Conservation (phyloP, 1,140 invertebrate genomes). For the Asbolus verrucosus region DNA sequence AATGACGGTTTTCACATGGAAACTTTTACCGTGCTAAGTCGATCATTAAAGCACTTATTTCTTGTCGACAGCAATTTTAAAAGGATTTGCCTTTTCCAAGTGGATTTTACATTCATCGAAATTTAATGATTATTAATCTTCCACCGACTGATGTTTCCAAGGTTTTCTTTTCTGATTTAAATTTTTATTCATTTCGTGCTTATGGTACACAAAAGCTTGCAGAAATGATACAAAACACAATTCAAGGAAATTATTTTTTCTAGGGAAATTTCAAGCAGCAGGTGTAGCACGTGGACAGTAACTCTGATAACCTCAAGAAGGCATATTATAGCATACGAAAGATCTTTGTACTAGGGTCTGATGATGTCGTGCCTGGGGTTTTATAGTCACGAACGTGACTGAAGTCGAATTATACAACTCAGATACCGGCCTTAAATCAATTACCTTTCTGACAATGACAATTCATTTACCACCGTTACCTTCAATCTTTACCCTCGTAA, state of each 20-base stretch:
- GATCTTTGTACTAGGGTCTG: conserved; percentile 15
- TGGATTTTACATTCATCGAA: neutral
- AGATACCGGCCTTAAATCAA: conserved; percentile 20
- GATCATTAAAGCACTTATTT: conserved; percentile 19
- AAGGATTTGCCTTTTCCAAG: neutral
- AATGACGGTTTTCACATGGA: conserved; percentile 12
- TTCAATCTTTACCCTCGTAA: conserved; percentile 23
- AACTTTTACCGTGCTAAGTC: conserved; percentile 8
- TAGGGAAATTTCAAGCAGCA: neutral
- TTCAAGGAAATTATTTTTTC: neutral
- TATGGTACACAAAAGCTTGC: neutral
- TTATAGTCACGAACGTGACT: conserved; percentile 28
- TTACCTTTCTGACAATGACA: conserved; percentile 30
- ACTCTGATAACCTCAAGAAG: conserved; percentile 15
- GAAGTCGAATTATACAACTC: conserved; percentile 20
- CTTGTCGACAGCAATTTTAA: neutral
- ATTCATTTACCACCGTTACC: conserved; percentile 4
- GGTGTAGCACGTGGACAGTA: conserved; percentile 16
- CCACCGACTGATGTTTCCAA: too few relatives aligned
- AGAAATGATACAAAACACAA: neutral
- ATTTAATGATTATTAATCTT: conserved; percentile 21
- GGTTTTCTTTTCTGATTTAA: too few relatives aligned
- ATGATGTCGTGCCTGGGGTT: conserved; percentile 24
- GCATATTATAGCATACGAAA: conserved; percentile 20
- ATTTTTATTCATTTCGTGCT: too few relatives aligned